Evolutionary conservation across 2,888 invertebrate species (phyloP).

Genomic region (Stramonita haemastoma): DNA sequence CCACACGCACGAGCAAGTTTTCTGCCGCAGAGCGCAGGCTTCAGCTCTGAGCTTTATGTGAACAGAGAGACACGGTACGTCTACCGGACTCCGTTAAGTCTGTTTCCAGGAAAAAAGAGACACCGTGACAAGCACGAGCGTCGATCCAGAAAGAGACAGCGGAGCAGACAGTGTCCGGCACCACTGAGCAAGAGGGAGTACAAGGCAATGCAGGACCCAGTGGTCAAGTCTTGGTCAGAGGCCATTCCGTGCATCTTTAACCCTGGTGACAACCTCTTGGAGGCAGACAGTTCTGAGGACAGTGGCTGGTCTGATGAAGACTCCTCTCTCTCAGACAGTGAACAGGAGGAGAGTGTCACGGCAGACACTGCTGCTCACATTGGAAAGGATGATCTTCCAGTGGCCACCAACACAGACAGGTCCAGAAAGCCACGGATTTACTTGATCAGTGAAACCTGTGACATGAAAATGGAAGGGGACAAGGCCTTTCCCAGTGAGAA

Average conservation of each 20-base stretch:
- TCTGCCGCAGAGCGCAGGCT: neutral
- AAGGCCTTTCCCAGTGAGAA: neutral
- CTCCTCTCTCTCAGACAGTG: neutral
- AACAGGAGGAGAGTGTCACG: neutral
- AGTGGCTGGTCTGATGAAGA: conserved; percentile 26
- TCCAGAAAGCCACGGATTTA: neutral
- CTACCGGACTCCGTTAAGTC: neutral
- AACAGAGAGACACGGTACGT: neutral
- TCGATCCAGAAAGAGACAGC: neutral
- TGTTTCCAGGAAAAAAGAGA: neutral
- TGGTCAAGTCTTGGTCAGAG: conserved; percentile 23
- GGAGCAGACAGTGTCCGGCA: neutral
- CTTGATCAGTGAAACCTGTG: no score
- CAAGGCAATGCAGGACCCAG: neutral
- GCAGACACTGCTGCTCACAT: neutral
- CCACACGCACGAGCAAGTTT: neutral
- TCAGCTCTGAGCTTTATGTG: neutral
- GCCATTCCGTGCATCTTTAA: neutral
- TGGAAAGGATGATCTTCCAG: neutral
- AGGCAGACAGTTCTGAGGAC: neutral
- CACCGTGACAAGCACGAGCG: no score
- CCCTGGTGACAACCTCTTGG: neutral
- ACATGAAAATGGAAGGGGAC: neutral
- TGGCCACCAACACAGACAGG: neutral
- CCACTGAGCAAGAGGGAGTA: neutral